Base-by-base conservation (phyloP, 2,797 vertebrate species). In the Lates japonicus region DNA sequence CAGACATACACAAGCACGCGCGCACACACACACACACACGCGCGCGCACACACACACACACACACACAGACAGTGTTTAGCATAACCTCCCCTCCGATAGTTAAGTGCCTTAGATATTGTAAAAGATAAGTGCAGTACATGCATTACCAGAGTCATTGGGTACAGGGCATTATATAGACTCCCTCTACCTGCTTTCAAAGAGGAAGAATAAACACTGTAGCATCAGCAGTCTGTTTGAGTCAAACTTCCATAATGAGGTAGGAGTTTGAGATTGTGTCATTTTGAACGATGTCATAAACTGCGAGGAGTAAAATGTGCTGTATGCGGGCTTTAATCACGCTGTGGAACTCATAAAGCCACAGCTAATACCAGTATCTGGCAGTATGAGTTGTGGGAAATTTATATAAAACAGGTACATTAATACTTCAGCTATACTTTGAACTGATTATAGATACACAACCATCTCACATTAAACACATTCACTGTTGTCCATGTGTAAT, bases 111-210 rank as follows among this genome's bases (percentile, higher is more conserved):
- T 81, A 64, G 70, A 85, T 83, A 71, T 41, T 81, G 80, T 59
- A 78, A 87, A 76, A 64, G 80, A 82, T 83, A 85, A 83, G 75
- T 87, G 86, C 87, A 76, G 81, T 62, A 74, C 83, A 91, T 88
- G 87, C 87, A 84, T 84, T 82, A 70, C 63, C 69, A 73, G 78
- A 83, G 78, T 76, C 25, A 46, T 20, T 63, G 72, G 67, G 48
- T 65, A 58, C 68, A 58, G 64, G 71, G 74, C 60, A 67, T 77
- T 76, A 66, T n/a, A 76, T 29, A 70, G 59, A 63, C 44, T 75
- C 74, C 73, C 52, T 80, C 42, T 16, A 61, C 41, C 81, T 82
- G 80, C 70, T 68, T 54, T 71, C 62, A 80, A 55, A 66, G 62
- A 46, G 41, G 54, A 70, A 54, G 37, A 79, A 74, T 20, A 44